Base-by-base conservation (phyloP, 2,888 invertebrate genomes). In the Hirtodrosophila trivittata region DNA sequence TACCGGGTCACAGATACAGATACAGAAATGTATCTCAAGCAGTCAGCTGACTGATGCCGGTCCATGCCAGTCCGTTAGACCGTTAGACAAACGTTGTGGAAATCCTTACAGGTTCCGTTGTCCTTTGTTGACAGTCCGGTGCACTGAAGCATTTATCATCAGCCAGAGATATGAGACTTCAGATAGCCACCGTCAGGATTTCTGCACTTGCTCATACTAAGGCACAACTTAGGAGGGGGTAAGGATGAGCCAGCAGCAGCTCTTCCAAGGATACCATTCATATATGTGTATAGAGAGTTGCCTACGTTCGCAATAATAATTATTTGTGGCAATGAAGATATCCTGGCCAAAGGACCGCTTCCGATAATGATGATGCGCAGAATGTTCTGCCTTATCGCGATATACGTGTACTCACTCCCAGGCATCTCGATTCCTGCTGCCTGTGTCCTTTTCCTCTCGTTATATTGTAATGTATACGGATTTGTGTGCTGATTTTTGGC, bases 401-500 rank as follows among this genome's bases (percentile, higher is more conserved):
- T 43, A 63, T 64, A 55, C 5, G 13, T 9, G 9, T 5, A 28
- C 9, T 28, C 9, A 9, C 28, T 49, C 18, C 12, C 16, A 16
- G 2, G 28, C 55, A 62, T 72, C 73, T 83, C 50, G 16, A 56
- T 66, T 66, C 45, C 14, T 7, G 18, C 13, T 7, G 30, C 18
- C 47, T 26, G 51, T 58, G 52, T 43, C 38, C 51, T 41, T 46
- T 32, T 25, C 28, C 16, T 38, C 55, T 45, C 35, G 25, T 56
- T 51, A 49, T 46, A 28, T 50, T 59, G 78, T 46, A 78, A 76
- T 71, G 57, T 59, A 82, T 71, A 76, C 43, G 68, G 67, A 69
- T 65, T 66, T 76, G 82, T 76, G 85, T 81, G 78, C 85, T 82
- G 85, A 83, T 83, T 84, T 58, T 57, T 66, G 68, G 78, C 78